Percentiles rank a stretch among this genome's conserved stretches.
Conservation (phyloP, 37 sponge, comb jelly and placozoan species). For the Geodia barretti region DNA sequence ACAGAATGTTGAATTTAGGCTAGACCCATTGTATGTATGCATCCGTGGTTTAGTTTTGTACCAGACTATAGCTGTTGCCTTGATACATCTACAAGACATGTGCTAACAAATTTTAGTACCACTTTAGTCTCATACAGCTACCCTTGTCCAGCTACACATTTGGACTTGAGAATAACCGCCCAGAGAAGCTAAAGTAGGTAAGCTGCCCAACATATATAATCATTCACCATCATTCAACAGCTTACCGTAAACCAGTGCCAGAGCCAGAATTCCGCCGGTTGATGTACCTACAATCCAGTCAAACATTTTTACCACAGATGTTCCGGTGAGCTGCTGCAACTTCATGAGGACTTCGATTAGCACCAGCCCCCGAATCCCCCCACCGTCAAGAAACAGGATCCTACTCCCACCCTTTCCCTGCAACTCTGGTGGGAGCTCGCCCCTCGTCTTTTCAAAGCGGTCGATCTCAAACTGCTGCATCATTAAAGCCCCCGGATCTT, state of each 20-base stretch:
- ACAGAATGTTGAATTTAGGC: too few species aligned
- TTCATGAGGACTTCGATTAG: constrained; percentile 44
- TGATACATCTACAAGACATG: too few species aligned
- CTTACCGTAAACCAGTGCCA: constrained; percentile 46
- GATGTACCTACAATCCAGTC: constrained; percentile 50
- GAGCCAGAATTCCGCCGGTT: constrained; percentile 26
- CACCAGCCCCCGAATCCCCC: constrained; percentile 58
- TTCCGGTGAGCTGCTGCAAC: constrained; percentile 16
- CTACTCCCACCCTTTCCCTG: constrained; percentile 24
- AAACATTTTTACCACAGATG: constrained; percentile 29
- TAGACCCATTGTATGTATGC: too few species aligned
- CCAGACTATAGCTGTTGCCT: too few species aligned
- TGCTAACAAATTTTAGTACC: too few species aligned
- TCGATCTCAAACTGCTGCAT: constrained; percentile 43
- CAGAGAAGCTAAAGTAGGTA: too few species aligned
- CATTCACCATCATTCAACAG: too few species aligned
- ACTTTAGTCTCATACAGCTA: too few species aligned
- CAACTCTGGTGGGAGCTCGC: not conserved
- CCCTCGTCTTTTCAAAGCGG: constrained; percentile 23
- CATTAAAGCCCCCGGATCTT: constrained; percentile 12
- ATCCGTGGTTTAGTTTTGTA: too few species aligned
- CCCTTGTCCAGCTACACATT: too few species aligned
- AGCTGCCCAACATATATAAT: too few species aligned
- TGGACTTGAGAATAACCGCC: too few species aligned
- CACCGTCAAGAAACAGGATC: constrained; percentile 56